phyloP scores from a whole-genome alignment of 1,140 invertebrate genomes.

The Maniola jurtina region DNA sequence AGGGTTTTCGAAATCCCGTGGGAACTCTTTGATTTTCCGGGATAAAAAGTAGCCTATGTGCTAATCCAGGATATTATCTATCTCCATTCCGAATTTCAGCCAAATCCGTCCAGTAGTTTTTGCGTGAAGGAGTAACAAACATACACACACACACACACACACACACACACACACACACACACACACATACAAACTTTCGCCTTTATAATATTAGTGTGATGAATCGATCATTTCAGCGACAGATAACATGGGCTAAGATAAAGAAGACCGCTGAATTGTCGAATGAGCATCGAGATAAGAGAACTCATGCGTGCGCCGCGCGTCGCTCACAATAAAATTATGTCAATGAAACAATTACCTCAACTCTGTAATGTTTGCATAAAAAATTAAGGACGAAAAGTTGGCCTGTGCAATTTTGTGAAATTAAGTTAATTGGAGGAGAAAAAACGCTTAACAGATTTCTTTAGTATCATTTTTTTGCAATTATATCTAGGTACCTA shows the following conservation, averaged over 20 bases:
- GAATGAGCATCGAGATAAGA: slow-evolving; percentile 6
- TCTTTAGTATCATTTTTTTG: slow-evolving; percentile 6
- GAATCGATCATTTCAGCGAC: slow-evolving; percentile 9
- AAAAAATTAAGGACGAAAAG: slow-evolving; percentile 36
- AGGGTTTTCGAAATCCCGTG: too few species aligned
- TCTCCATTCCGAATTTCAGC: too few species aligned
- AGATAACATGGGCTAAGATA: slow-evolving; percentile 6
- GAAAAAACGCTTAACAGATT: slow-evolving; percentile 25
- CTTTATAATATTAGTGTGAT: too few species aligned
- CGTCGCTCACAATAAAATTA: slow-evolving; percentile 25
- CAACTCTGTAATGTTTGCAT: slow-evolving; percentile 32
- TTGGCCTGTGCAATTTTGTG: slow-evolving; percentile 30
- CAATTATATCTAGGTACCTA: neutral
- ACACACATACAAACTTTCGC: too few species aligned
- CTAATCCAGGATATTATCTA: too few species aligned
- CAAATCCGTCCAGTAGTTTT: too few species aligned
- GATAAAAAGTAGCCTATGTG: too few species aligned
- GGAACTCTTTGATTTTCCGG: too few species aligned
- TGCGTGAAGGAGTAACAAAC: too few species aligned
- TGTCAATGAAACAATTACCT: slow-evolving; percentile 34
- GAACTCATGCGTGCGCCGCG: neutral
- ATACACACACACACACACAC: too few species aligned
- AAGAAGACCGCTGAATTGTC: slow-evolving; percentile 8
- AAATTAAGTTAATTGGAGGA: slow-evolving; percentile 31
- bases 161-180: too few species aligned